Conservation (phyloP, 2,888 invertebrate genomes). For the Schrankia costaestrigalis region DNA sequence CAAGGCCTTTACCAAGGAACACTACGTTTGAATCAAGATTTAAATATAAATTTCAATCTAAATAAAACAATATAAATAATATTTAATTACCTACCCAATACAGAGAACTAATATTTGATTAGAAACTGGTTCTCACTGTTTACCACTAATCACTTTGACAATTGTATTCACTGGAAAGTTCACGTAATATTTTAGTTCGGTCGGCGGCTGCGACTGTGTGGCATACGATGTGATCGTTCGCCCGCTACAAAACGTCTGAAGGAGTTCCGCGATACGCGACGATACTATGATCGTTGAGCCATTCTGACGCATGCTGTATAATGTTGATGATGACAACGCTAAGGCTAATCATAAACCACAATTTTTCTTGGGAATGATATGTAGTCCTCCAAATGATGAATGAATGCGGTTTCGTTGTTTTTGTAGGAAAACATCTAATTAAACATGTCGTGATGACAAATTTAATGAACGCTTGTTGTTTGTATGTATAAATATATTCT, state of each 20-base stretch:
- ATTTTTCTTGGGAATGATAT: constrained; percentile 7
- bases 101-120: too few relatives aligned
- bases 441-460: too few relatives aligned
- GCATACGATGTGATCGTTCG: constrained; percentile 33
- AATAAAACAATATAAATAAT: constrained; percentile 8
- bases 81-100: too few relatives aligned
- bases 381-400: too few relatives aligned
- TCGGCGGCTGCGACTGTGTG: constrained; percentile 14
- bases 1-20: constrained; percentile 53
- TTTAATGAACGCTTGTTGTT: too few relatives aligned
- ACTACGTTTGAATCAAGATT: constrained; percentile 16
- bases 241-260: constrained; percentile 37
- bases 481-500: too few relatives aligned
- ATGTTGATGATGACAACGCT: constrained; percentile 32
- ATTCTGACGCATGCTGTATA: constrained; percentile 30
- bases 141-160: constrained; percentile 28
- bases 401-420: neutral
- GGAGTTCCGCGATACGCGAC: constrained; percentile 6
- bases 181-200: constrained; percentile 18
- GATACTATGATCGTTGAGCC: constrained; percentile 14
- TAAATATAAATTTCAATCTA: constrained; percentile 10
- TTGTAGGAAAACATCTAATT: too few relatives aligned
- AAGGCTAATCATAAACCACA: constrained; percentile 20
- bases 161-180: constrained; percentile 14
- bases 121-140: constrained; percentile 29